Conservation (phyloP, 2,888 invertebrate genomes). For the Pemphredon lugubris region DNA sequence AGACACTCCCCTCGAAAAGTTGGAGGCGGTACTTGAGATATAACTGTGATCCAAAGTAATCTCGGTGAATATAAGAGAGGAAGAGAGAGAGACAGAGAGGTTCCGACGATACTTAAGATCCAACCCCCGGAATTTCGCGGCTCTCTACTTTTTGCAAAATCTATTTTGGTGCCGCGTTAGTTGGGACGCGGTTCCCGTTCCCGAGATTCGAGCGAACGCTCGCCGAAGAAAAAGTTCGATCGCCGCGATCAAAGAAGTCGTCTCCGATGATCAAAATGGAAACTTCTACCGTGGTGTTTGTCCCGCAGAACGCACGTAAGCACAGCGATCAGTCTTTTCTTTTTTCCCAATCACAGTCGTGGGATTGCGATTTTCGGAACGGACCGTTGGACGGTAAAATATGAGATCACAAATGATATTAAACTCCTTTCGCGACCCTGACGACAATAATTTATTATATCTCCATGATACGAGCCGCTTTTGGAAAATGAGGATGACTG, state of each 20-base stretch:
- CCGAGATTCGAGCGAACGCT: constrained; percentile 24
- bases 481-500: too few relatives aligned
- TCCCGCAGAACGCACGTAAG: constrained; percentile 73
- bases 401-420: too few relatives aligned
- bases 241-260: constrained; percentile 5
- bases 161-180: constrained; percentile 45
- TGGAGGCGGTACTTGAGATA: too few relatives aligned
- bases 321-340: too few relatives aligned
- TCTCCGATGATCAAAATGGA: constrained; percentile 67
- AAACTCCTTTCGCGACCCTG: too few relatives aligned
- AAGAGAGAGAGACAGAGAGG: background rate
- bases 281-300: constrained; percentile 64
- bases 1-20: too few relatives aligned
- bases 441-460: too few relatives aligned
- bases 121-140: constrained; percentile 27
- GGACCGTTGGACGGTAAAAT: too few relatives aligned
- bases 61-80: background rate
- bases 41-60: background rate
- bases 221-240: constrained; percentile 39
- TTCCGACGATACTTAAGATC: constrained; percentile 36
- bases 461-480: too few relatives aligned
- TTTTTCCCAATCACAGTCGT: too few relatives aligned
- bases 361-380: too few relatives aligned
- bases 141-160: constrained; percentile 51
- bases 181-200: constrained; percentile 1